Evolutionary conservation across 2,113 vertebrate genomes (phyloP), one percentile per base, ranked within the genome.

Genomic region (Nannospalax galili): DNA sequence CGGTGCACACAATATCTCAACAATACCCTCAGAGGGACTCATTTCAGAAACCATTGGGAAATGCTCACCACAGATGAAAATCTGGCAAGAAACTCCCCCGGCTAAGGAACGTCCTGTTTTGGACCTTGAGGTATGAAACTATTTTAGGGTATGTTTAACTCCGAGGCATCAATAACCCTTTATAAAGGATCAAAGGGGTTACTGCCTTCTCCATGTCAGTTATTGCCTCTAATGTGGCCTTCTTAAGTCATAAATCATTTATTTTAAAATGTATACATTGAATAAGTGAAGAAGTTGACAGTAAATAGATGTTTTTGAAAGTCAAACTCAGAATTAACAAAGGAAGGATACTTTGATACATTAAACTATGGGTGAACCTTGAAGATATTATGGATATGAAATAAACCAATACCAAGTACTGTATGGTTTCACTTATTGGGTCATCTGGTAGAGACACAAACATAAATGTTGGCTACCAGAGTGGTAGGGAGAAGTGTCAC

Each of bases 11-110:
- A 86, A 19, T n/a, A 81, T 92, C 96, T 85, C 91, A 91, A 60
- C 32, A 91, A 93, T 95, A 92, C 0, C 1, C 94, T 96, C 85
- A 80, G 24, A 80, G 69, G 84, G 1, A 1, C 67, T 97, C 48
- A 94, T 82, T 96, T 92, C 30, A 95, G 80, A 85, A 97, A 62
- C 82, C 96, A 88, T 72, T 97, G 92, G 95, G 93, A 97, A 94
- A 91, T 17, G 22, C 80, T 90, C 80, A 52, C 75, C 87, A 70
- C 89, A 93, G 92, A 96, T 84, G 73, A 91, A 84, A 96, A n/a
- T 93, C 97, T 69, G 45, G 60, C 73, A 92, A 86, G 52, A 96
- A 94, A 67, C 60, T 67, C 9, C 70, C 86, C 35, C 40, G 94
- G 37, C 42, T 94, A 4, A 1, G 72, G 88, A 97, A 88, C 3